Base-by-base conservation (phyloP, 1,140 invertebrate species). In the Tetramorium parvispinum region DNA sequence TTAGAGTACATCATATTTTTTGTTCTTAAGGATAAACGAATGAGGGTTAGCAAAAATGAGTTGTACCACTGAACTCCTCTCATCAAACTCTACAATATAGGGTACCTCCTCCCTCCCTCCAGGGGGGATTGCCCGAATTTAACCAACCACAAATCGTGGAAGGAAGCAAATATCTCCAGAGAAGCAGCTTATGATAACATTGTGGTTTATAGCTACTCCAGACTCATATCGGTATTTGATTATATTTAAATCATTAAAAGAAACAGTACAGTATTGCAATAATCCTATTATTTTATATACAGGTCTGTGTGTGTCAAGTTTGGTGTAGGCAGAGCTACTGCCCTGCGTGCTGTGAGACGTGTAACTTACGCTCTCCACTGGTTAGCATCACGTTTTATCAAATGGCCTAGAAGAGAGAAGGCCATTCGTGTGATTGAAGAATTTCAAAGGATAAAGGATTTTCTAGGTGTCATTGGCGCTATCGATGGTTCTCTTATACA, bases 401-500 rank as follows among this genome's bases (percentile, higher is more conserved):
- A 71, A 51, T 71, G 68, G 68, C 68, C 46, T 51, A 71, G n/a
- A 71, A 24, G 24, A 71, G 68, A 71, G 8, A 16, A 71, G 4
- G 24, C 68, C 10, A 71, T 8, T 0, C 13, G 16, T n/a, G n/a
- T 43, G 2, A 68, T 68, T 2, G 65, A 68, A 68, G 65, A 40
- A 24, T 68, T 68, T 68, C 0, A 43, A 68, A 43, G 5, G 5
- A 37, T 8, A 0, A 65, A 65, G 32, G 0, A 1, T 65, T 65
- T 65, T 37, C 61, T 27, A 63, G 32, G 7, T 2, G 65, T 66
- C 3, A 68, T 68, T 68, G 37, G 65, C n/a, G n/a, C 37, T 13
- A 10, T 66, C 40, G 32, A 40, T 21, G 63, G 32, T 21, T 66
- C 18, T 11, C 21, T 66, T 66, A 66, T 66, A 66, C 6, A 40